These are phyloP conservation scores for Sebastes goodei DNA, from an alignment of 2,797 vertebrate species.

Conservation along the genomic window DNA sequence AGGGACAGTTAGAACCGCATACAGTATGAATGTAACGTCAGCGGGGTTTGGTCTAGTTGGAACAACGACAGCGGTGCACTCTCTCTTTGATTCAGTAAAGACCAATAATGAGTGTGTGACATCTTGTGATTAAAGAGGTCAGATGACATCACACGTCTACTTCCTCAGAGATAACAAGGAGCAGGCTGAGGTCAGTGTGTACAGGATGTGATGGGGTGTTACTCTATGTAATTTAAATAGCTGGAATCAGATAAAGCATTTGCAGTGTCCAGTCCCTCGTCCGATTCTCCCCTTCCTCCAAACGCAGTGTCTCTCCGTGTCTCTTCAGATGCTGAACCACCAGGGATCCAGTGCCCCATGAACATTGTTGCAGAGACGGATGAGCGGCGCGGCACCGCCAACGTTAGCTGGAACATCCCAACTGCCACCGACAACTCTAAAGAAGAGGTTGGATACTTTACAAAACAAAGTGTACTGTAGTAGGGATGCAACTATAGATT, in stretches of 20 bases:
- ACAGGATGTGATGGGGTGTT: not conserved
- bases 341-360: conserved; percentile 88
- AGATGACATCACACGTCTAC: conserved; percentile 53
- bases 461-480: no score
- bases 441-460: conserved; percentile 83
- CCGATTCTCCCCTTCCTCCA: not conserved
- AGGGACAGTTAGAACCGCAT: not conserved
- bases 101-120: conserved; percentile 22
- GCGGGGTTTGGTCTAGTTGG: not conserved
- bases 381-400: conserved; percentile 89
- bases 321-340: conserved; percentile 87
- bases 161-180: conserved; percentile 33
- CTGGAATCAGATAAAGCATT: not conserved
- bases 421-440: conserved; percentile 89
- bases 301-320: not conserved
- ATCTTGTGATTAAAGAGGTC: conserved; percentile 40
- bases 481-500: no score
- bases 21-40: not conserved
- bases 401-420: conserved; percentile 89
- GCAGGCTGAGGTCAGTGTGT: conserved; percentile 20
- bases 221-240: not conserved
- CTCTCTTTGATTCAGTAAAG: conserved; percentile 10
- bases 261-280: not conserved
- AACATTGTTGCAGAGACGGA: conserved; percentile 86
- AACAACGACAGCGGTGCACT: not conserved